Evolutionary conservation across 2,888 invertebrate genomes (phyloP).

Genomic region (Oligia strigilis): DNA sequence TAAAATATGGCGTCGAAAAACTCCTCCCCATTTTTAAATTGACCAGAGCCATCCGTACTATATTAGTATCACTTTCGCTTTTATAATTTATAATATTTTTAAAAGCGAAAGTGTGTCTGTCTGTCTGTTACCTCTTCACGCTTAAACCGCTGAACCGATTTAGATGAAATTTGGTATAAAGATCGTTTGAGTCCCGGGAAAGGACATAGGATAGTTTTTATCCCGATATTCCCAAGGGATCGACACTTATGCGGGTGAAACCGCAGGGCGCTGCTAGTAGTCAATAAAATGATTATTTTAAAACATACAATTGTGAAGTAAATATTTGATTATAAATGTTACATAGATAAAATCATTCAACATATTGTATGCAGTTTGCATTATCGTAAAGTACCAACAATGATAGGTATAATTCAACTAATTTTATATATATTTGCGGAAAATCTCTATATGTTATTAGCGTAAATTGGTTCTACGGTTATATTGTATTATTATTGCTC

Average conservation of each 20-base stretch:
- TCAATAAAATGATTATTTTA: background rate
- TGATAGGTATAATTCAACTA: constrained; percentile 29
- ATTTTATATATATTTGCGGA: constrained; percentile 33
- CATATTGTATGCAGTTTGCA: constrained; percentile 10
- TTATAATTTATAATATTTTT: too few species aligned
- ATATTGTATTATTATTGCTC: constrained; percentile 44
- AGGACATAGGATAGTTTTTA: too few species aligned
- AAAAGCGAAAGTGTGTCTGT: too few species aligned
- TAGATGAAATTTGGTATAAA: too few species aligned
- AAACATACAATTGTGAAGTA: background rate
- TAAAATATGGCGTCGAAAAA: background rate
- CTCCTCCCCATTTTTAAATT: background rate
- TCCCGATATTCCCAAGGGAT: too few species aligned
- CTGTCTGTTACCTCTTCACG: too few species aligned
- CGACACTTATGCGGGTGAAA: too few species aligned
- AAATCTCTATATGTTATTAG: constrained; percentile 41
- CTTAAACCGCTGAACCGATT: too few species aligned
- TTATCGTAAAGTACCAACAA: constrained; percentile 15
- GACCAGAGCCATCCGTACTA: too few species aligned
- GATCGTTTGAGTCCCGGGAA: too few species aligned
- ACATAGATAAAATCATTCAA: constrained; percentile 11
- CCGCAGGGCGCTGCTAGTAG: too few species aligned
- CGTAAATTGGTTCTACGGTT: constrained; percentile 44
- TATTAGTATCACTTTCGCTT: too few species aligned
- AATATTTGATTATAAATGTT: background rate